A percentile compares a stretch with the other conserved stretches of the same genome.
Evolutionary conservation across 2,797 vertebrate genomes (phyloP).

Genomic region (Adelosebastes latens): DNA sequence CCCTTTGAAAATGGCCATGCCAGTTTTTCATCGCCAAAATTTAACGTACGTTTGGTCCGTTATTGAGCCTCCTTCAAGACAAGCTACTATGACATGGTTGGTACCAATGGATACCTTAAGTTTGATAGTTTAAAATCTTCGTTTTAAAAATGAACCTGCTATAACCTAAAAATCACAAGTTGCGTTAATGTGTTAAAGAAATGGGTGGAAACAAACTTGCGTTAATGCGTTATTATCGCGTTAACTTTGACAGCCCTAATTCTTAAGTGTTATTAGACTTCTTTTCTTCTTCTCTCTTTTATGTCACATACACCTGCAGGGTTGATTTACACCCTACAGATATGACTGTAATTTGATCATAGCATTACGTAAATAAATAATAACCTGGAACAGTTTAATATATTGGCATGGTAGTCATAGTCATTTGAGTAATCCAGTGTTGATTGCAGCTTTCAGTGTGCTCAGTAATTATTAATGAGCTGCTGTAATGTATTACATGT

Average conservation of each 20-base stretch:
- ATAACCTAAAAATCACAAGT: no score
- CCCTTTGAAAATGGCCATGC: no score
- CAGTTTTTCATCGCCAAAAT: no score
- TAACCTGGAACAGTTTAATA: conserved; percentile 15
- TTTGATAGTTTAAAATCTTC: no score
- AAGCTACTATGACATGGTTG: no score
- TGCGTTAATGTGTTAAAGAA: no score
- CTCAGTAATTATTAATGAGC: conserved; percentile 19
- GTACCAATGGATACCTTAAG: no score
- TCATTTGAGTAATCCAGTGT: conserved; percentile 33
- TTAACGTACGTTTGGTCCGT: fast-evolving
- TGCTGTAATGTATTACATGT: conserved; percentile 10
- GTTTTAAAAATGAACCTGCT: no score
- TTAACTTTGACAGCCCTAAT: no score
- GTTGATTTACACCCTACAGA: conserved; percentile 5
- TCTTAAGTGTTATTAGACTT: background rate
- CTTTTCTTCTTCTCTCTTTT: background rate
- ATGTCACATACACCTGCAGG: background rate
- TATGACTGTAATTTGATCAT: background rate
- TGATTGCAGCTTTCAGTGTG: conserved; percentile 16
- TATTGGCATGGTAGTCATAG: background rate
- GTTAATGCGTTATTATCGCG: no score
- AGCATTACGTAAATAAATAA: conserved; percentile 26
- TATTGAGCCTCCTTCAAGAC: no score
- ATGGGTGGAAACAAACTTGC: no score